phyloP scores from a whole-genome alignment of 1,140 invertebrate genomes.

The Drosophila arawakana region DNA sequence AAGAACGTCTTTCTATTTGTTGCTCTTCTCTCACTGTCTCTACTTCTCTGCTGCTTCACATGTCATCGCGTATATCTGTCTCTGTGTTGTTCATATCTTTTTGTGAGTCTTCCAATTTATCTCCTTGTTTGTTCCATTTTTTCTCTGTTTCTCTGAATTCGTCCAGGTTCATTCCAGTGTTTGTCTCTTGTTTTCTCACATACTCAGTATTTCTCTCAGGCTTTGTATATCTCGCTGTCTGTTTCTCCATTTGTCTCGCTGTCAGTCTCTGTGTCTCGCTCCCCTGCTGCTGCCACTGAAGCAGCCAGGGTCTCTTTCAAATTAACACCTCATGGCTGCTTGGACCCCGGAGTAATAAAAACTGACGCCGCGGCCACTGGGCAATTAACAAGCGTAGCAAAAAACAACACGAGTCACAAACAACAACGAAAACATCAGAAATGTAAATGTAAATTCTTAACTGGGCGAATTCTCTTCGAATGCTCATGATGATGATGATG shows the following conservation, averaged over 20 bases:
- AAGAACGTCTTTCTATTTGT: too few species aligned
- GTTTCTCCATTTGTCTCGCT: too few species aligned
- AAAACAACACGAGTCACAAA: conserved; percentile 27
- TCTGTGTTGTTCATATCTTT: too few species aligned
- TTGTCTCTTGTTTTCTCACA: background rate
- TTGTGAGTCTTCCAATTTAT: too few species aligned
- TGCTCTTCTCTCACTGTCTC: too few species aligned
- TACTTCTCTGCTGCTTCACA: too few species aligned
- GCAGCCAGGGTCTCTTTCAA: conserved; percentile 7
- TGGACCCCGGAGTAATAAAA: conserved; percentile 53
- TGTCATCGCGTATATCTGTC: too few species aligned
- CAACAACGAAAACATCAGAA: conserved; percentile 33
- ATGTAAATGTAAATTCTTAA: conserved; percentile 52
- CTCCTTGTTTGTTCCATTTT: too few species aligned
- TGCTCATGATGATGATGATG: conserved; percentile 13
- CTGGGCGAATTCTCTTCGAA: conserved; percentile 36
- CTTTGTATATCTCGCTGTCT: too few species aligned
- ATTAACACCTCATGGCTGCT: conserved; percentile 60
- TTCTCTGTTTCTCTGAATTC: too few species aligned
- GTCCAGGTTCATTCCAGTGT: too few species aligned
- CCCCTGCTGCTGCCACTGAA: background rate
- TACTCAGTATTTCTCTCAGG: too few species aligned
- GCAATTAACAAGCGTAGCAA: conserved; percentile 67
- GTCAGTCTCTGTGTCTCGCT: background rate
- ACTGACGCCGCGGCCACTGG: conserved; percentile 58